Evolutionary conservation across 2,888 invertebrate species (phyloP).

Genomic region (Cephalotes varians): DNA sequence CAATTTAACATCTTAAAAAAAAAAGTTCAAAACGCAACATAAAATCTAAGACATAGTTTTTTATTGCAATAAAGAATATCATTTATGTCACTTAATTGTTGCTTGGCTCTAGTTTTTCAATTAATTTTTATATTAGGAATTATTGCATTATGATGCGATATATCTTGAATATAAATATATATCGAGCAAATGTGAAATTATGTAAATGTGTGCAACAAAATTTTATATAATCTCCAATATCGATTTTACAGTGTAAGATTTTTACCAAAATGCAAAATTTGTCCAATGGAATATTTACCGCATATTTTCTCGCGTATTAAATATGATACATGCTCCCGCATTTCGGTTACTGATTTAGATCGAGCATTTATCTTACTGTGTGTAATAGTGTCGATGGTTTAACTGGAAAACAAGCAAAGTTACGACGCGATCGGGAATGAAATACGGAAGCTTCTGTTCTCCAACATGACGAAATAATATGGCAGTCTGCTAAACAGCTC

Average conservation of each 20-base stretch:
- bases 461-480: slow-evolving; percentile 47
- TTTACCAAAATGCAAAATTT: slow-evolving; percentile 15
- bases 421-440: slow-evolving; percentile 45
- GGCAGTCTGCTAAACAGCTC: slow-evolving; percentile 23
- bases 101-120: background rate
- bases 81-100: background rate
- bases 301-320: slow-evolving; percentile 24
- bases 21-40: background rate
- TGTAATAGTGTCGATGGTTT: slow-evolving; percentile 40
- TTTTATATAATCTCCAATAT: slow-evolving; percentile 9
- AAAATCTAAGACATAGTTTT: background rate
- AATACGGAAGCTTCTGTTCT: slow-evolving; percentile 49
- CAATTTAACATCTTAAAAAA: background rate
- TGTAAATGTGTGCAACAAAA: background rate
- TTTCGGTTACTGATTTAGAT: slow-evolving; percentile 48
- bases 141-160: background rate
- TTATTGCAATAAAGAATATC: background rate
- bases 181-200: background rate
- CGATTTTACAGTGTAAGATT: slow-evolving; percentile 12
- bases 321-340: slow-evolving; percentile 32
- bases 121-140: background rate
- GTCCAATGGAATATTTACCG: slow-evolving; percentile 13
- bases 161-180: background rate
- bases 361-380: slow-evolving; percentile 36
- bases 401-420: slow-evolving; percentile 52